Percentiles rank a stretch among this genome's conserved stretches.
These are phyloP conservation scores for Porites australiensis DNA, from an alignment of 64 coral and sea anemone species.

Conservation along the genomic window DNA sequence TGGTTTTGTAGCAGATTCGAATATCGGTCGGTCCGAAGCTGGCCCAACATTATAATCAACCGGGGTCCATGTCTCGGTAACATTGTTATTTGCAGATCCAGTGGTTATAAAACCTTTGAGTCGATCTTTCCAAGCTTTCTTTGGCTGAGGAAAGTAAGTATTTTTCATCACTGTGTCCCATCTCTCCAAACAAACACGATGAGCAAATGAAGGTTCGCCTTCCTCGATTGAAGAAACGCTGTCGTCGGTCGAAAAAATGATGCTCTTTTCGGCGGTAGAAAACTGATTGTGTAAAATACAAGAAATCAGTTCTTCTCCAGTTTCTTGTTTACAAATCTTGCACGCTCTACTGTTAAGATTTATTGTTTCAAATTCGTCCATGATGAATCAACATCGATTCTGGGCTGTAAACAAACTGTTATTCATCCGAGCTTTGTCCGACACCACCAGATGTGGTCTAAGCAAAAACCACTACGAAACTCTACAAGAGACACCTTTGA, in stretches of 20 bases:
- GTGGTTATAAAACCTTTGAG: constrained; percentile 72
- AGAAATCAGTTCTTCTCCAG: constrained; percentile 81
- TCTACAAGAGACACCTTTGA: too few relatives aligned
- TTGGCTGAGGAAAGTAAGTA: constrained; percentile 57
- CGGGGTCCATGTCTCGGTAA: constrained; percentile 26
- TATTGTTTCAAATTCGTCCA: constrained; percentile 84
- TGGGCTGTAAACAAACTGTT: background rate
- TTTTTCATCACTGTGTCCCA: constrained; percentile 81
- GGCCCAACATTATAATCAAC: background rate
- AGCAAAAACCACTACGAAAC: too few relatives aligned
- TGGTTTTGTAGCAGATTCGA: background rate
- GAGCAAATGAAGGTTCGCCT: constrained; percentile 59
- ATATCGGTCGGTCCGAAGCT: background rate
- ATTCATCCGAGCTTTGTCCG: background rate
- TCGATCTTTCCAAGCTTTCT: constrained; percentile 89
- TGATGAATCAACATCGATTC: background rate
- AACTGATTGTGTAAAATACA: constrained; percentile 83
- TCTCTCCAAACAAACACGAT: constrained; percentile 72
- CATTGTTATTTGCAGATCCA: constrained; percentile 35
- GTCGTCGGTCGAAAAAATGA: background rate
- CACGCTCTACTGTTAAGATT: constrained; percentile 78
- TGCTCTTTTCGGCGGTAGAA: constrained; percentile 24
- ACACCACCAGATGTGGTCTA: too few relatives aligned
- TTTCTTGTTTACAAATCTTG: constrained; percentile 90
- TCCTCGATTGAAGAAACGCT: background rate